phyloP scores from a whole-genome alignment of 2,797 vertebrate species.

The Karalla daura region DNA sequence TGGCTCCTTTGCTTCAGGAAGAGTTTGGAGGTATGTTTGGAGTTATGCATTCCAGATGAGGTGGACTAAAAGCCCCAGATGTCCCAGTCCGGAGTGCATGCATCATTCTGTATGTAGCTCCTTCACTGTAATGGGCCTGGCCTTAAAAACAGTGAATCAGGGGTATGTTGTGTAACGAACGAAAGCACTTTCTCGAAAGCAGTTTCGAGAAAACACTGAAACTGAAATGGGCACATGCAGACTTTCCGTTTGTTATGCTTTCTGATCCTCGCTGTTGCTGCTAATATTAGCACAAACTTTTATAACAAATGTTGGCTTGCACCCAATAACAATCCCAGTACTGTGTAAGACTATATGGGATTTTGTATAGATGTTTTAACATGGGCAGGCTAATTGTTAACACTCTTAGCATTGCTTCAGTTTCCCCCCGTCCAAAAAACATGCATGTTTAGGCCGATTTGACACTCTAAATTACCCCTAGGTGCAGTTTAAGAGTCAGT shows the following conservation, averaged over 20 bases:
- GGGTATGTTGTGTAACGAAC: constrained; percentile 35
- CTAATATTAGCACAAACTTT: constrained; percentile 16
- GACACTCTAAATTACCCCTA: no score
- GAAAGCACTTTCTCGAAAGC: constrained; percentile 24
- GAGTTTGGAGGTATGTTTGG: constrained; percentile 54
- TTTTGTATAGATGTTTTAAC: background rate
- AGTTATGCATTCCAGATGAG: constrained; percentile 75
- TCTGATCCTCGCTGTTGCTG: constrained; percentile 9
- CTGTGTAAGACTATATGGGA: background rate
- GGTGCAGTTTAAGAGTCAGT: no score
- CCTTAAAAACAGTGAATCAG: constrained; percentile 40
- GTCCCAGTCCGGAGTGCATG: constrained; percentile 9
- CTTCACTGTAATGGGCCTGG: constrained; percentile 40
- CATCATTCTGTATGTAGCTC: constrained; percentile 38
- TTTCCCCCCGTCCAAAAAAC: no score
- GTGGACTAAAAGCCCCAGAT: constrained; percentile 41
- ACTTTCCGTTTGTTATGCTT: background rate
- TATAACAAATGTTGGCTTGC: background rate
- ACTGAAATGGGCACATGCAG: background rate
- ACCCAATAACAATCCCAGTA: background rate
- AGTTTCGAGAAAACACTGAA: constrained; percentile 17
- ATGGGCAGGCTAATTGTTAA: no score
- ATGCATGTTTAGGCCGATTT: no score
- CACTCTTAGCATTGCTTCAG: no score
- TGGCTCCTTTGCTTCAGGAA: constrained; percentile 33